Percentiles rank a stretch among this genome's conserved stretches.
Conservation (phyloP, 1,140 invertebrate species). For the Agrilus planipennis region DNA sequence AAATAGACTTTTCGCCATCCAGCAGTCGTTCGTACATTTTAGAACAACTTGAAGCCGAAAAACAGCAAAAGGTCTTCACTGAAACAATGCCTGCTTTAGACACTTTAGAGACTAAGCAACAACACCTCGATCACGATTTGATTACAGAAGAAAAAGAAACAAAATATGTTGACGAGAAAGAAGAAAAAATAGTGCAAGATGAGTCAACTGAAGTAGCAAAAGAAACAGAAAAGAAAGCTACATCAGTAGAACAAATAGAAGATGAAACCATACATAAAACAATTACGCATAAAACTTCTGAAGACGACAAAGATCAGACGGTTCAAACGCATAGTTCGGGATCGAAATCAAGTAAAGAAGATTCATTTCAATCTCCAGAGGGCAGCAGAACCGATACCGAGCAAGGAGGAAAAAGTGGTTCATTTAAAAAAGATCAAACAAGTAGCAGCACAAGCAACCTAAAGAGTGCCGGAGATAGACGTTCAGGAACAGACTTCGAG, state of each 20-base stretch:
- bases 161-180: conserved; percentile 16
- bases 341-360: conserved; percentile 33
- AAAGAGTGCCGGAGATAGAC: conserved; percentile 42
- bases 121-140: conserved; percentile 1
- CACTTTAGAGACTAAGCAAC: not conserved
- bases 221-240: conserved; percentile 29
- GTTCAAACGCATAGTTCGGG: conserved; percentile 26
- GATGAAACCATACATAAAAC: conserved; percentile 13
- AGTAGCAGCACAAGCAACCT: conserved; percentile 41
- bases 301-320: conserved; percentile 7
- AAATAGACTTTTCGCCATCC: conserved; percentile 52
- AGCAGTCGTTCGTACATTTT: conserved; percentile 43
- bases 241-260: conserved; percentile 10
- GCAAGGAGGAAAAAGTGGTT: conserved; percentile 28
- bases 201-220: conserved; percentile 4
- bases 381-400: conserved; percentile 27
- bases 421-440: conserved; percentile 21
- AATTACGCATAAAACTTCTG: not conserved
- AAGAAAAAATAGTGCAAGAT: conserved; percentile 5
- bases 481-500: conserved; percentile 56
- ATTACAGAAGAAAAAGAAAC: conserved; percentile 7
- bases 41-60: conserved; percentile 36
- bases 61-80: conserved; percentile 27
- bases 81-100: not conserved
- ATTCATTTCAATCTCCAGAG: conserved; percentile 31